Evolutionary conservation across 2,113 vertebrate genomes (phyloP).

Genomic region (Paramormyrops kingsleyae): DNA sequence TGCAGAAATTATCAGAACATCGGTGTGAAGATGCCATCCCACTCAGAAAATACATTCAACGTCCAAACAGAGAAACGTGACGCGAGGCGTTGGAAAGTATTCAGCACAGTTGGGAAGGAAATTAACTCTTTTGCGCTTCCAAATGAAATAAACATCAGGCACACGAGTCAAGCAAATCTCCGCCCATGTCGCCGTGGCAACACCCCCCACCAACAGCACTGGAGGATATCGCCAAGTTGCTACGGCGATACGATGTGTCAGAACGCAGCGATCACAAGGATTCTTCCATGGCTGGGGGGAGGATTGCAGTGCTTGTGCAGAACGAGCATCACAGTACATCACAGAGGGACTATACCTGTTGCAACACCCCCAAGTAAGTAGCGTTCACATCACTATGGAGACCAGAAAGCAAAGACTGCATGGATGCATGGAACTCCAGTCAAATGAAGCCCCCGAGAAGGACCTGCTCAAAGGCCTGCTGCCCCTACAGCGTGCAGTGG

Average conservation of each 20-base stretch:
- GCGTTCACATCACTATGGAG: background rate
- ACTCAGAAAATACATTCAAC: background rate
- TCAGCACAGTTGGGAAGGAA: background rate
- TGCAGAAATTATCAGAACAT: background rate
- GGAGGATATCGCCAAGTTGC: background rate
- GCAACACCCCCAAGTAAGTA: background rate
- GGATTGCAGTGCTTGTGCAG: background rate
- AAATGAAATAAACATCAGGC: background rate
- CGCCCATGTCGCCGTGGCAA: background rate
- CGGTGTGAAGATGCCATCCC: background rate
- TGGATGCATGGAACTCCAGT: background rate
- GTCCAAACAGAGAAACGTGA: too few species aligned
- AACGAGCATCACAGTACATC: background rate
- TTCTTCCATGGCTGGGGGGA: background rate
- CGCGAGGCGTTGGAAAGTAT: background rate
- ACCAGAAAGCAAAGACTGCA: background rate
- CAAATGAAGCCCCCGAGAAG: background rate
- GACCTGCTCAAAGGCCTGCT: background rate
- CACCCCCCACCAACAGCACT: background rate
- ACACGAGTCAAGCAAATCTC: background rate
- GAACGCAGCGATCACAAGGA: background rate
- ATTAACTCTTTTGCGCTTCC: background rate
- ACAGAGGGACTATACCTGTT: background rate
- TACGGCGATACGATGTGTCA: background rate
- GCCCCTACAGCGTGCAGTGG: too few species aligned